A percentile compares a stretch with the other conserved stretches of the same genome.
Evolutionary conservation across 1,140 invertebrate species (phyloP).

Genomic region (Temnothorax curvispinosus): DNA sequence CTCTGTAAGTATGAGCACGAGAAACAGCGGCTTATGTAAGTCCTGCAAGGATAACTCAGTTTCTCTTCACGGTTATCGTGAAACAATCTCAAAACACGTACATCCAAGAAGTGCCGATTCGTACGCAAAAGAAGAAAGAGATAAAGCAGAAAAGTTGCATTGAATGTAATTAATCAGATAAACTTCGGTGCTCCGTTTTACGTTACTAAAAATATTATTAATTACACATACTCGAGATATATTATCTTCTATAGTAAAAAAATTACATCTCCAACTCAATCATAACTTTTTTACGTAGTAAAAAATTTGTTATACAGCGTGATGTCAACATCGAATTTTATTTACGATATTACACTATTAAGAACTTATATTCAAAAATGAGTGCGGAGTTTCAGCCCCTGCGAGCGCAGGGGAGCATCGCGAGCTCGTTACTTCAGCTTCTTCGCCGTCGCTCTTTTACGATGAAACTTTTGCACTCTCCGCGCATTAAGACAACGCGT

Average conservation of each 20-base stretch:
- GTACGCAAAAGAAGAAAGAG: neutral
- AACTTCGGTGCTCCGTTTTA: neutral
- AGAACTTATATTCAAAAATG: neutral
- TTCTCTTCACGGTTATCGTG: neutral
- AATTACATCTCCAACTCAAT: neutral
- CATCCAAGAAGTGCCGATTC: neutral
- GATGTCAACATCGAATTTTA: neutral
- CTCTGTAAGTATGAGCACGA: neutral
- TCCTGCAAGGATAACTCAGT: neutral
- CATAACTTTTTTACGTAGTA: neutral
- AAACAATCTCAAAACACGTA: neutral
- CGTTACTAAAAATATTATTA: neutral
- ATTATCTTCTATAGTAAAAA: neutral
- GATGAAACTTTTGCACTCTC: conserved; percentile 72
- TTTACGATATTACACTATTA: conserved; percentile 16
- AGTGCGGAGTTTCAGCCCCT: conserved; percentile 6
- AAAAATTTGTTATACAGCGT: neutral
- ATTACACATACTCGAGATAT: neutral
- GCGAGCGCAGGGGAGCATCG: neutral
- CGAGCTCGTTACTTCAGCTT: conserved; percentile 43
- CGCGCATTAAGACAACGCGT: conserved; percentile 72
- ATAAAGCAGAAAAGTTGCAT: neutral
- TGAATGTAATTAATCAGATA: neutral
- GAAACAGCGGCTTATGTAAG: conserved; percentile 9
- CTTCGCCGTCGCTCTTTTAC: conserved; percentile 64